Conservation (phyloP, 2,113 vertebrate species). For the Ploceus nigricollis region DNA sequence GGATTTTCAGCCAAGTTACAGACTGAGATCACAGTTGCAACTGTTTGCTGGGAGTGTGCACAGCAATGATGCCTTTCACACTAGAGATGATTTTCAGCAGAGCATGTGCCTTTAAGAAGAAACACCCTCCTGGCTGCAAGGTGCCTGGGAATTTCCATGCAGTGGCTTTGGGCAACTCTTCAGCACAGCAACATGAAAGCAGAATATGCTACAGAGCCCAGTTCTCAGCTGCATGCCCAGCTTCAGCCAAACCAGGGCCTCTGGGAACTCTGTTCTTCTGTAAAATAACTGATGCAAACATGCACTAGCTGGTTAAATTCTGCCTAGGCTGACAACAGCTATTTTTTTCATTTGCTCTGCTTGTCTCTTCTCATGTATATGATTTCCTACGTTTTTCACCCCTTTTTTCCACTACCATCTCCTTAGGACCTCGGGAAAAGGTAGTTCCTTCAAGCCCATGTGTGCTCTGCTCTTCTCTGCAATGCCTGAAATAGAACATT, state of each 20-base stretch:
- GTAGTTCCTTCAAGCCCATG: background rate
- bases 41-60: background rate
- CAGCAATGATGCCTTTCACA: background rate
- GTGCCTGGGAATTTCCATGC: background rate
- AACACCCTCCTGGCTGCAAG: background rate
- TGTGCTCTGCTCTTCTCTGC: background rate
- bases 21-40: background rate
- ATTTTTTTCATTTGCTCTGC: slow-evolving; percentile 1
- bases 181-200: background rate
- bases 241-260: background rate
- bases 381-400: background rate
- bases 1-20: background rate
- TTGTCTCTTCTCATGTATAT: slow-evolving; percentile 17
- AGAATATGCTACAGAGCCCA: background rate
- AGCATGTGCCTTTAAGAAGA: background rate
- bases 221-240: background rate
- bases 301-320: background rate
- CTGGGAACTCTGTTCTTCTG: background rate
- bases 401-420: background rate
- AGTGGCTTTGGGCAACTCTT: background rate
- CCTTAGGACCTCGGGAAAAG: background rate
- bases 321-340: background rate
- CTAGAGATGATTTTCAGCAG: background rate
- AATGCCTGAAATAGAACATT: slow-evolving; percentile 20
- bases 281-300: background rate